Evolutionary conservation across 2,888 invertebrate genomes (phyloP), one percentile per base, ranked within the genome.

Genomic region (Ophioninae sp.): DNA sequence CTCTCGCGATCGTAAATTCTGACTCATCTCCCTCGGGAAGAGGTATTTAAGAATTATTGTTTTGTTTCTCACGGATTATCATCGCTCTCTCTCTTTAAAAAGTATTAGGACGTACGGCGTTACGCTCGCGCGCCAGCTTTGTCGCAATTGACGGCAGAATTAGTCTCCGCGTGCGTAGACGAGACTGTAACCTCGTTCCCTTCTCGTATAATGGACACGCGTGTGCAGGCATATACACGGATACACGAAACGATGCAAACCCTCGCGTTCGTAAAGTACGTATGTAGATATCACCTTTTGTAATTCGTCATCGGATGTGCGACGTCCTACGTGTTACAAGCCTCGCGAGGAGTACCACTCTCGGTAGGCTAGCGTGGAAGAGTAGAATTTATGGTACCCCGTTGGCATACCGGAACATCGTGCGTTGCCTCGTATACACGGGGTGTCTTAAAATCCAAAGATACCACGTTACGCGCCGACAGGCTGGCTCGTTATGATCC

Each of bases 331-430:
- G 84, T 82, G 61, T 79, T 79, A 73, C 72, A 73, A 83, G 68
- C 44, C 73, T n/a, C 73, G 50, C 73, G 59, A 73, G 68, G 74
- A 79, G 76, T 70, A 20, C n/a, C 68, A 57, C 61, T 79, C 78
- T 69, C 50, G 59, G 17, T 21, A 50, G 7, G 50, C 70, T 78
- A 30, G 57, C 56, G 69, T 84, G 67, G 79, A 77, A 76, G 82
- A 84, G 84, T 79, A 68, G 70, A 84, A 84, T 84, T 84, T 84
- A 84, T 82, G 84, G 82, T 77, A 77, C 68, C n/a, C 72, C 84
- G 82, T 84, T 84, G 79, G 73, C 84, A 84, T 84, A 84, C 82
- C 73, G 82, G 82, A 84, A 73, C 62, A 61, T 30, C 50, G 7
- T 44, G 77, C 59, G 61, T 57, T 78, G 23, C 21, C 56, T 59